Conservation (phyloP, 2,113 vertebrate genomes). For the Gopherus evgoodei region DNA sequence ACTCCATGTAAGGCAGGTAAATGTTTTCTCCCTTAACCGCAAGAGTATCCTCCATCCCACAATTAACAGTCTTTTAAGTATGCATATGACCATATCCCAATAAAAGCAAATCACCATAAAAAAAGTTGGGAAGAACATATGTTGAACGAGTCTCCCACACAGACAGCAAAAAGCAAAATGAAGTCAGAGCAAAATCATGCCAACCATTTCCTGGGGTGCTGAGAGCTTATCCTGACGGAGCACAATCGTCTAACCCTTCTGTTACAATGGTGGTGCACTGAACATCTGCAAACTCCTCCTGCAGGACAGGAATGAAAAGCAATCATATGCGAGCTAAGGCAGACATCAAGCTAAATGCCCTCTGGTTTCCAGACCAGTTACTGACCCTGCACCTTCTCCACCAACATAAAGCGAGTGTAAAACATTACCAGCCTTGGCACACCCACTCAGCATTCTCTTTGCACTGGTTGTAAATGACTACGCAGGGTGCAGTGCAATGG, state of each 20-base stretch:
- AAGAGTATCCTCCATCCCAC: constrained; percentile 48
- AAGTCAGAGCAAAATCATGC: constrained; percentile 51
- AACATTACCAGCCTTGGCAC: background rate
- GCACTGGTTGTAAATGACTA: background rate
- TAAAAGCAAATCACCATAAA: constrained; percentile 39
- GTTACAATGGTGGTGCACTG: background rate
- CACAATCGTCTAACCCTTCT: background rate
- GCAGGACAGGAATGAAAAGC: background rate
- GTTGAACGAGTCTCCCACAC: constrained; percentile 12
- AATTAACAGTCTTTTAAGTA: constrained; percentile 40
- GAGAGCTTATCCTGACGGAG: background rate
- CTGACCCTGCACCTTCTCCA: background rate
- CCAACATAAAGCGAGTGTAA: background rate
- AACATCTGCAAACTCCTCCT: background rate
- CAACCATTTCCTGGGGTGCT: background rate
- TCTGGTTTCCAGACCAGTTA: background rate
- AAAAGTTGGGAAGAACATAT: constrained; percentile 37
- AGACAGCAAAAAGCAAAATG: constrained; percentile 46
- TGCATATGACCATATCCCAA: constrained; percentile 32
- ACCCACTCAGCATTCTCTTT: background rate
- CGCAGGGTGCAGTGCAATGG: background rate
- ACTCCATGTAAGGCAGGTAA: constrained; percentile 26
- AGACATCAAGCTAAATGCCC: background rate
- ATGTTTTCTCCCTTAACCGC: constrained; percentile 13
- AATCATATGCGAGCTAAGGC: background rate